Conservation (phyloP, 1,140 invertebrate species). For the Hydropsyche tenuis region DNA sequence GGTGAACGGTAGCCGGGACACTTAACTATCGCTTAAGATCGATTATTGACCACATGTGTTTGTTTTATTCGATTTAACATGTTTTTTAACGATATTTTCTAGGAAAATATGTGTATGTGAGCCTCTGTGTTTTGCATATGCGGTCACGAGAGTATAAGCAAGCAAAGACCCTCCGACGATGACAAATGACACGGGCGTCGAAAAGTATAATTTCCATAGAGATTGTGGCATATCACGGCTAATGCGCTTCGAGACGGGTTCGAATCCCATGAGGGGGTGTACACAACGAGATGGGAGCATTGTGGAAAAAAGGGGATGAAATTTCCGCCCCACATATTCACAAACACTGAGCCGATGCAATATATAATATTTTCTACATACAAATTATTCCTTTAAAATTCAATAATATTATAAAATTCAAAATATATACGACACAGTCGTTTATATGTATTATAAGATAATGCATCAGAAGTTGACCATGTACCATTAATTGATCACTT, state of each 20-base stretch:
- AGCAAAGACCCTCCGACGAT: conserved; percentile 18
- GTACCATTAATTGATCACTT: too few species aligned
- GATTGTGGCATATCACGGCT: conserved; percentile 23
- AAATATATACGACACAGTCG: too few species aligned
- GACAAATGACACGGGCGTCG: conserved; percentile 35
- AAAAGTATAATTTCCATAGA: conserved; percentile 38
- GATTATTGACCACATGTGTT: too few species aligned
- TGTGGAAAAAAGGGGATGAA: not conserved
- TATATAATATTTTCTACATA: too few species aligned
- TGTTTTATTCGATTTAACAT: too few species aligned
- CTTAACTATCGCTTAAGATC: too few species aligned
- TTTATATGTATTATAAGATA: too few species aligned
- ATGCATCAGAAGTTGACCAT: too few species aligned
- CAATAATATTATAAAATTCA: too few species aligned
- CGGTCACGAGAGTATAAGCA: conserved; percentile 21
- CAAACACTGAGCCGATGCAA: not conserved
- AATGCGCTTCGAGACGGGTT: conserved; percentile 36
- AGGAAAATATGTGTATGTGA: too few species aligned
- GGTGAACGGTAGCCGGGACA: not conserved
- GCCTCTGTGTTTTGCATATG: conserved; percentile 1
- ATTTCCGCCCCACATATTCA: not conserved
- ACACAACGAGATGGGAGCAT: not conserved
- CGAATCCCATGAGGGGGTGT: conserved; percentile 9
- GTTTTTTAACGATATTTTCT: too few species aligned
- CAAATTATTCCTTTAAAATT: too few species aligned